phyloP scores from a whole-genome alignment of 2,113 vertebrate genomes.

The Tangachromis dhanisi region DNA sequence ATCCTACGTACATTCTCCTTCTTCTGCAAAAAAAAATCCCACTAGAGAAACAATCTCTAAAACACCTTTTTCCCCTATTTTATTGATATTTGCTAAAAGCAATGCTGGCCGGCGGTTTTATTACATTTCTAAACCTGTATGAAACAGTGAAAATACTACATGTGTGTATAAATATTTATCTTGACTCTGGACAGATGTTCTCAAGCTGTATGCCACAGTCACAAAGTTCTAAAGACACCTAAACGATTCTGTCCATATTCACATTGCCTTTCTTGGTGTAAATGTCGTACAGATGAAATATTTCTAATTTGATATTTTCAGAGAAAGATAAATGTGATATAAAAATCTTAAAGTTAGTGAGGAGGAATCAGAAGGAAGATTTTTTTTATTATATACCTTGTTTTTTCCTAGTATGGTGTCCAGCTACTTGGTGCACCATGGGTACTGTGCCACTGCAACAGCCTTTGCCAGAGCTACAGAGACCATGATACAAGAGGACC shows the following conservation, averaged over 20 bases:
- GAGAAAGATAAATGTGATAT: neutral
- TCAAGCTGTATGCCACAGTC: neutral
- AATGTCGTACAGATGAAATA: accelerated
- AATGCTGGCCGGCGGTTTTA: neutral
- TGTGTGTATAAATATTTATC: neutral
- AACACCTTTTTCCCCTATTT: accelerated
- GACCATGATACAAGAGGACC: constrained; percentile 94
- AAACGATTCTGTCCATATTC: neutral
- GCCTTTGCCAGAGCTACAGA: constrained; percentile 94
- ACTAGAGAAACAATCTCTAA: neutral
- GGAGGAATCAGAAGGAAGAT: neutral
- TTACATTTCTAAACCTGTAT: neutral
- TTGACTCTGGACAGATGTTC: neutral
- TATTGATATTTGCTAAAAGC: neutral
- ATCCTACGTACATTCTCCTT: neutral
- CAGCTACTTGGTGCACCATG: constrained; percentile 96
- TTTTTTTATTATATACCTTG: neutral
- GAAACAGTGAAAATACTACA: neutral
- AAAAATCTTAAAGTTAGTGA: neutral
- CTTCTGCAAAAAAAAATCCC: neutral
- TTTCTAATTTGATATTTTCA: neutral
- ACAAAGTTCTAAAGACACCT: neutral
- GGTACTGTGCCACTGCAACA: constrained; percentile 95
- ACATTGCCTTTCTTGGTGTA: neutral
- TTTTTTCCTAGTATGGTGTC: constrained; percentile 86